These are phyloP conservation scores for Tor tambroides DNA, from an alignment of 2,113 vertebrate genomes.

Conservation along the genomic window DNA sequence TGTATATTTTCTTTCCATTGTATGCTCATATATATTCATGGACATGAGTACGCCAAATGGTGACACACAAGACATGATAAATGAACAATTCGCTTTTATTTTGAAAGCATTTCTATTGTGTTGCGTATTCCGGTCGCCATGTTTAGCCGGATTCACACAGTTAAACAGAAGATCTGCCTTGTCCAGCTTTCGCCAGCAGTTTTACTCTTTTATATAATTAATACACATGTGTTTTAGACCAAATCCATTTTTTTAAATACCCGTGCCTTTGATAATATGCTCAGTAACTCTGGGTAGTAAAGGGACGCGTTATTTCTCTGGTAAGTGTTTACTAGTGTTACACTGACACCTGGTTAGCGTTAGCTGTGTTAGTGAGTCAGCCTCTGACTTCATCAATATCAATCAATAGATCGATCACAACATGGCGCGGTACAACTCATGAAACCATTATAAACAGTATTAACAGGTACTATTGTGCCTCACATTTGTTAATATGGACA, in stretches of 20 bases:
- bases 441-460: not conserved
- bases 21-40: not conserved
- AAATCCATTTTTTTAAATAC: not conserved
- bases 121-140: not conserved
- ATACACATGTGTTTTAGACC: not conserved
- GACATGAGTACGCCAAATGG: no score
- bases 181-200: not conserved
- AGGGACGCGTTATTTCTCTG: constrained; percentile 2
- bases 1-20: not conserved
- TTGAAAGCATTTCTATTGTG: constrained; percentile 1
- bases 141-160: constrained; percentile 10
- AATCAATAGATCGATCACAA: not conserved
- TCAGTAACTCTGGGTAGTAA: not conserved
- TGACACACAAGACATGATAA: not conserved
- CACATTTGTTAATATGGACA: not conserved
- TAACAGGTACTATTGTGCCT: not conserved
- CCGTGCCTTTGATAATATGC: constrained; percentile 36
- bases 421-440: not conserved
- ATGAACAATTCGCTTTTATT: constrained; percentile 31
- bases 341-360: constrained; percentile 20
- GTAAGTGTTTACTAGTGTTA: constrained; percentile 3
- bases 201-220: constrained; percentile 4
- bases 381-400: not conserved
- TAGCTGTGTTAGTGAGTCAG: constrained; percentile 14
- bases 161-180: constrained; percentile 16